Conservation (phyloP, 2,888 invertebrate genomes). For the Papilio demoleus region DNA sequence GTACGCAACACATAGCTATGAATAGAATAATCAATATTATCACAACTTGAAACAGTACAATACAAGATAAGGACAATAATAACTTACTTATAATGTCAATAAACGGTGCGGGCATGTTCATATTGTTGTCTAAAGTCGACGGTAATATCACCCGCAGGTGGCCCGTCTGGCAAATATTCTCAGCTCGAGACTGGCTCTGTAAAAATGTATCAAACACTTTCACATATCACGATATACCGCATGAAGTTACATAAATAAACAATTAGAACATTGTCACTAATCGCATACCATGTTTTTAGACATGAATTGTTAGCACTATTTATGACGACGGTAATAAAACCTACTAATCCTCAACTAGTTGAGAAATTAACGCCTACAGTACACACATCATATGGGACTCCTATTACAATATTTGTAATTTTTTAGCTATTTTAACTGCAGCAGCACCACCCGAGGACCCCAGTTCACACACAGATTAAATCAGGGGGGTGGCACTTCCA, state of each 20-base stretch:
- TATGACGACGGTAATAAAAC: slow-evolving; percentile 43
- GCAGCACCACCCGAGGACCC: slow-evolving; percentile 29
- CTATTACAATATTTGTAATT: slow-evolving; percentile 24
- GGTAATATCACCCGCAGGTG: slow-evolving; percentile 75
- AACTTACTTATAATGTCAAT: slow-evolving; percentile 69
- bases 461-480: slow-evolving; percentile 6
- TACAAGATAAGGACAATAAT: slow-evolving; percentile 23
- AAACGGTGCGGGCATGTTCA: slow-evolving; percentile 70
- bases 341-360: slow-evolving; percentile 7
- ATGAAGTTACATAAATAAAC: slow-evolving; percentile 74
- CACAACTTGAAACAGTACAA: slow-evolving; percentile 3
- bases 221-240: slow-evolving; percentile 58
- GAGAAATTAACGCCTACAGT: slow-evolving; percentile 20
- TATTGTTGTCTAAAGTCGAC: slow-evolving; percentile 59
- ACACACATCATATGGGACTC: slow-evolving; percentile 16
- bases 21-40: slow-evolving; percentile 22
- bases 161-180: slow-evolving; percentile 64
- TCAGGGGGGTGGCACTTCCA: background rate
- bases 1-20: background rate
- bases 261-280: slow-evolving; percentile 54
- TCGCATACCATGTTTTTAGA: slow-evolving; percentile 52
- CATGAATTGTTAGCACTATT: slow-evolving; percentile 58
- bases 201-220: slow-evolving; percentile 61
- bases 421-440: background rate
- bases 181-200: slow-evolving; percentile 68